Conservation (phyloP, 2,797 vertebrate genomes). For the Melanotaenia maccullochi region DNA sequence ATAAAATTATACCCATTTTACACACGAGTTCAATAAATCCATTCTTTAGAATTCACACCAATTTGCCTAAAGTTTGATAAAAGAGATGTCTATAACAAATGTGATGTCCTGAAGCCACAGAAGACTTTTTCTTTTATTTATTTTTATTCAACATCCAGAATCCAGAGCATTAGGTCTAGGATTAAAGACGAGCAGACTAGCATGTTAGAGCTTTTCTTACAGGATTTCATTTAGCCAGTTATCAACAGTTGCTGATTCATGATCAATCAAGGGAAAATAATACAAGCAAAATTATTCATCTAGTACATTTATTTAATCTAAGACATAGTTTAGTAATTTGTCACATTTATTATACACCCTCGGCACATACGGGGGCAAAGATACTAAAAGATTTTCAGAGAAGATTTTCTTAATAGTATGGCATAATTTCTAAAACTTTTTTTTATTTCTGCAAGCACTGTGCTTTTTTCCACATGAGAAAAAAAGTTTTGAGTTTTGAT, state of each 20-base stretch:
- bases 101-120: neutral
- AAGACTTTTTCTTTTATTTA: neutral
- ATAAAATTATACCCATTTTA: conserved; percentile 21
- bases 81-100: neutral
- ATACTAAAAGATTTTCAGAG: neutral
- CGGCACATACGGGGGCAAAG: too few species aligned
- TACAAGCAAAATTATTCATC: neutral
- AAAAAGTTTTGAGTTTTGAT: neutral
- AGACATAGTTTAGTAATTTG: too few species aligned
- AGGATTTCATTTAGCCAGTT: neutral
- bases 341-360: too few species aligned
- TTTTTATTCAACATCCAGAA: too few species aligned
- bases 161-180: neutral
- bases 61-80: conserved; percentile 8
- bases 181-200: neutral
- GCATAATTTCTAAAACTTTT: neutral
- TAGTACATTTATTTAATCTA: too few species aligned
- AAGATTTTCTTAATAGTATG: neutral
- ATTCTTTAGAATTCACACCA: conserved; percentile 28
- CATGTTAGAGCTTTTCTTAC: neutral
- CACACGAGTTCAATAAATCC: conserved; percentile 34
- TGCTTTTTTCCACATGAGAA: neutral
- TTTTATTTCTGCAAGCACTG: neutral
- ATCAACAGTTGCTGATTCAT: neutral
- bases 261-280: neutral